These are phyloP conservation scores for Crotophaga sulcirostris DNA, from an alignment of 2,113 vertebrate species.

Conservation along the genomic window DNA sequence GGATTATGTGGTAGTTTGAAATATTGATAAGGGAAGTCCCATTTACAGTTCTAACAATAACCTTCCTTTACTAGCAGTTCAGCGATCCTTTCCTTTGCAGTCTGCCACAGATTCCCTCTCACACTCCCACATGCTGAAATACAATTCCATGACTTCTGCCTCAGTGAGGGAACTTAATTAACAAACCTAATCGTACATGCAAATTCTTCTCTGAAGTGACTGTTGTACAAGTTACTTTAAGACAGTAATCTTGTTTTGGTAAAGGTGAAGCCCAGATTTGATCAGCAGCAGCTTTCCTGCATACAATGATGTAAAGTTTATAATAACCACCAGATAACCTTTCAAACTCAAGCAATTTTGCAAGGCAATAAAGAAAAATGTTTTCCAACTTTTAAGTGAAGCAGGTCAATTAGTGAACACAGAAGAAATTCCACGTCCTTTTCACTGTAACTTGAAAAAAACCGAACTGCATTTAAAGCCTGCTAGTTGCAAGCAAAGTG, in stretches of 20 bases:
- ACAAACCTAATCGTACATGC: neutral
- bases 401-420: neutral
- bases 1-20: neutral
- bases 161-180: neutral
- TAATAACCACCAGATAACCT: neutral
- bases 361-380: neutral
- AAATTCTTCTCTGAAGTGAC: neutral
- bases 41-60: neutral
- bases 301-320: neutral
- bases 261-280: neutral
- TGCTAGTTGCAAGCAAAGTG: neutral
- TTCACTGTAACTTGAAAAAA: neutral
- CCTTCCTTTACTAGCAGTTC: neutral
- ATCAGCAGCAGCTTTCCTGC: neutral
- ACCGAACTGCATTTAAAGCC: neutral
- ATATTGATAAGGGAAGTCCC: neutral
- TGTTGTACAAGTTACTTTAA: neutral
- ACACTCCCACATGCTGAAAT: neutral
- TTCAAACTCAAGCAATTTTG: neutral
- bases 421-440: neutral
- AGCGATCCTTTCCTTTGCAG: neutral
- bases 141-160: neutral
- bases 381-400: neutral
- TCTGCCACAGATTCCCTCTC: neutral
- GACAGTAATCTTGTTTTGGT: neutral